Percentiles rank a stretch among this genome's conserved stretches.
These are phyloP conservation scores for Cheilosia vernalis DNA, from an alignment of 2,888 invertebrate species.

Conservation along the genomic window DNA sequence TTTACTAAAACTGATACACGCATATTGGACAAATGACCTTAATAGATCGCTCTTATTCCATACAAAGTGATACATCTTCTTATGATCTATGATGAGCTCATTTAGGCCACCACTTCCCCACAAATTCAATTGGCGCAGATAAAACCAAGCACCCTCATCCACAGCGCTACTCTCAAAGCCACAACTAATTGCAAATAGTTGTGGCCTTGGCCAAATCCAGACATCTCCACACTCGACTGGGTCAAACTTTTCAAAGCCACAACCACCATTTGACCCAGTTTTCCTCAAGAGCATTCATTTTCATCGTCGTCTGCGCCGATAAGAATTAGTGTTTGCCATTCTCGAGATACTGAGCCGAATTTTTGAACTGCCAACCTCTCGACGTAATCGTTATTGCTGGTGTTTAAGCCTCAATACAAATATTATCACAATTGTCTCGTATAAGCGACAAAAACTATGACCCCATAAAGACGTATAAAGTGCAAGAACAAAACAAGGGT, in stretches of 20 bases:
- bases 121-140: too few species aligned
- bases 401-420: conserved; percentile 69
- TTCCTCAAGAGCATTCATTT: conserved; percentile 21
- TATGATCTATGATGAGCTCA: too few species aligned
- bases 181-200: conserved; percentile 24
- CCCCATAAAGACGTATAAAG: conserved; percentile 66
- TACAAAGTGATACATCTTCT: too few species aligned
- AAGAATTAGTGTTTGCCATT: conserved; percentile 52
- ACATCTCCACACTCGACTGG: conserved; percentile 27
- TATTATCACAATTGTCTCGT: conserved; percentile 75
- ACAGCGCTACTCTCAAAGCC: neutral
- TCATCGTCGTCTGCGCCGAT: conserved; percentile 52
- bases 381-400: conserved; percentile 64
- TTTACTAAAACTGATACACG: too few species aligned
- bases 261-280: conserved; percentile 41
- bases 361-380: conserved; percentile 22
- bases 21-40: too few species aligned
- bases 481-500: conserved; percentile 65
- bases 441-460: conserved; percentile 68
- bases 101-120: too few species aligned
- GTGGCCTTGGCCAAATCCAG: conserved; percentile 46
- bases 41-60: too few species aligned
- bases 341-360: conserved; percentile 19
- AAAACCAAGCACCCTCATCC: neutral
- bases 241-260: conserved; percentile 44